Evolutionary conservation across 2,113 vertebrate species (phyloP).

Genomic region (Malurus elegans): DNA sequence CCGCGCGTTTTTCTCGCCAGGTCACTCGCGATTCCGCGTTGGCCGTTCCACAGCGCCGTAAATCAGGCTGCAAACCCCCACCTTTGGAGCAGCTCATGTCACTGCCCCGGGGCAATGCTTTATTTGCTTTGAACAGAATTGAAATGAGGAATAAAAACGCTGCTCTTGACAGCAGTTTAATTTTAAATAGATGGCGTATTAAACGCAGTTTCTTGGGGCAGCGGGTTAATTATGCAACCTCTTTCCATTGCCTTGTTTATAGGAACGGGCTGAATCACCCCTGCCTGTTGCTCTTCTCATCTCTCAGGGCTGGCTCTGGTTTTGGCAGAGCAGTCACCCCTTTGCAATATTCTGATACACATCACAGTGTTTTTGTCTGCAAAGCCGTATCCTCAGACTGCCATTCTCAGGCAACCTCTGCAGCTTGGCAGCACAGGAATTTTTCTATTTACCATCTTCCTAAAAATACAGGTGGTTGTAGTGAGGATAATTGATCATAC

Average conservation of each 20-base stretch:
- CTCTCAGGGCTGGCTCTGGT: not conserved
- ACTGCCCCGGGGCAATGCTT: not conserved
- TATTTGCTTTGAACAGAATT: slow-evolving; percentile 37
- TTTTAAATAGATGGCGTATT: slow-evolving; percentile 16
- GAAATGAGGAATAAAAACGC: not conserved
- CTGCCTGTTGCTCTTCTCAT: not conserved
- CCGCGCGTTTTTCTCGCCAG: not conserved
- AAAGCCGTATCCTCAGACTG: not conserved
- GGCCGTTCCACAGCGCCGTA: not conserved
- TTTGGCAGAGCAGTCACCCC: not conserved
- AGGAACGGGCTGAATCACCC: not conserved
- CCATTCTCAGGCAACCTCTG: not conserved
- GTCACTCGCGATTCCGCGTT: not conserved
- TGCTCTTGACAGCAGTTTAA: slow-evolving; percentile 13
- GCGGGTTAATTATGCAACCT: not conserved
- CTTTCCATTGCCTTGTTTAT: slow-evolving; percentile 39
- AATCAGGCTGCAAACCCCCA: not conserved
- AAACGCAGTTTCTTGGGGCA: not conserved
- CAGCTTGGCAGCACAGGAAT: not conserved
- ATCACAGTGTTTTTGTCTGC: slow-evolving; percentile 1
- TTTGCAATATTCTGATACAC: not conserved
- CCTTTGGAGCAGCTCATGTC: not conserved
- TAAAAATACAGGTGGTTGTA: not conserved
- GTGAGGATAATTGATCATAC: not conserved
- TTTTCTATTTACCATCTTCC: not conserved